Base-by-base conservation (phyloP, 2,888 invertebrate species). In the Acleris cristana region DNA sequence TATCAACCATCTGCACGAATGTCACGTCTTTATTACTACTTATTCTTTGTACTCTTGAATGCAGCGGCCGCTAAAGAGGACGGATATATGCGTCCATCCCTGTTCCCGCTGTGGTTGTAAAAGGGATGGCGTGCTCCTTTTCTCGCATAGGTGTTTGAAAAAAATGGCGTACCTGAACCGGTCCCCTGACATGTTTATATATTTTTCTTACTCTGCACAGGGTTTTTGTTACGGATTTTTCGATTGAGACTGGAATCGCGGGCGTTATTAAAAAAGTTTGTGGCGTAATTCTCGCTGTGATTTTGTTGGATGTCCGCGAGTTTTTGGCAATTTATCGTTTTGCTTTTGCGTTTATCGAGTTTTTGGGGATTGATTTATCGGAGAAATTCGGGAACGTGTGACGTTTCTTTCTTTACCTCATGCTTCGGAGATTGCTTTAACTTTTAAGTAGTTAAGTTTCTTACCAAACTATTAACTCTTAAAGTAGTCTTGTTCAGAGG, bases 21-120 rank as follows among this genome's bases (percentile, higher is more conserved):
- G 89, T 91, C 91, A 92, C 91, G 91, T 92, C 90, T 91, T 87
- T 90, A 91, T 90, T 89, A 88, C 88, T 88, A 86, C 88, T 89
- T 92, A 91, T 88, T 90, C 91, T 90, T 91, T 91, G 92, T 88
- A 87, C 86, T 85, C 83, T 79, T 86, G 89, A 88, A 90, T 90
- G 90, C 90, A 88, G 79, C 78, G 82, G 79, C 71, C 73, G 76
- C 80, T 68, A 78, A 79, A 81, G 78, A 70, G 75, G 82, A 74
- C 56, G 73, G 72, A 69, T 72, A 79, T 77, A 77, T 78, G 63
- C 69, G 64, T 66, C 74, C 73, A 76, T 89, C 86, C 76, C 79
- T 71, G 76, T 88, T 76, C 51, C 54, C 58, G 54, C 23, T 52
- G 80, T 79, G 79, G 83, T 80, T 79, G 76, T 77, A 82, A 84